phyloP scores from a whole-genome alignment of 2,888 invertebrate genomes.

The Diarsia rubi region DNA sequence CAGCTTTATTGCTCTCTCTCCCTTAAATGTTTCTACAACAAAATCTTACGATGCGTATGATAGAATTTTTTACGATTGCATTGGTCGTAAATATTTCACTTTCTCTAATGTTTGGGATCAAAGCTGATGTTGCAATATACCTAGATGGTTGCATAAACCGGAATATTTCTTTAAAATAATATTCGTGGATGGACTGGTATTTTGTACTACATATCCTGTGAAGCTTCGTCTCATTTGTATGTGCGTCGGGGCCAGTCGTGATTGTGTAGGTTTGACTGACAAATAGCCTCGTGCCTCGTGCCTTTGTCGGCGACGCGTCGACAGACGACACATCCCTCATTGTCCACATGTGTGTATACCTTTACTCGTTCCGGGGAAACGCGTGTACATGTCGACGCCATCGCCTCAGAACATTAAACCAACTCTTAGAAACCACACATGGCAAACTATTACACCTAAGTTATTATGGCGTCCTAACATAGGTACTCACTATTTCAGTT shows the following conservation, averaged over 20 bases:
- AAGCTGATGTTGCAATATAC: conserved; percentile 55
- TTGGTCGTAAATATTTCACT: conserved; percentile 79
- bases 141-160: conserved; percentile 33
- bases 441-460: conserved; percentile 40
- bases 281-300: conserved; percentile 80
- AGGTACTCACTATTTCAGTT: conserved; percentile 42
- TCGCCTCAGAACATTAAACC: conserved; percentile 53
- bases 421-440: conserved; percentile 55
- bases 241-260: conserved; percentile 72
- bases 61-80: conserved; percentile 74
- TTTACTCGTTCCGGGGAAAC: conserved; percentile 75
- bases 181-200: conserved; percentile 17
- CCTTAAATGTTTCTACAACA: conserved; percentile 73
- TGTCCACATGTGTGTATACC: conserved; percentile 72
- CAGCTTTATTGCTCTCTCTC: conserved; percentile 79
- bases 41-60: conserved; percentile 66
- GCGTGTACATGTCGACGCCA: conserved; percentile 50
- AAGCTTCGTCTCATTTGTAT: conserved; percentile 79
- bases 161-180: conserved; percentile 4
- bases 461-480: conserved; percentile 39
- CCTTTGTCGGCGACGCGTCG: conserved; percentile 83
- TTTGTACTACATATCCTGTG: conserved; percentile 72
- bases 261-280: conserved; percentile 80
- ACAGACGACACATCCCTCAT: conserved; percentile 79
- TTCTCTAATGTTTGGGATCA: conserved; percentile 69